Evolutionary conservation across 2,113 vertebrate genomes (phyloP).

Genomic region (Polyodon spathula): DNA sequence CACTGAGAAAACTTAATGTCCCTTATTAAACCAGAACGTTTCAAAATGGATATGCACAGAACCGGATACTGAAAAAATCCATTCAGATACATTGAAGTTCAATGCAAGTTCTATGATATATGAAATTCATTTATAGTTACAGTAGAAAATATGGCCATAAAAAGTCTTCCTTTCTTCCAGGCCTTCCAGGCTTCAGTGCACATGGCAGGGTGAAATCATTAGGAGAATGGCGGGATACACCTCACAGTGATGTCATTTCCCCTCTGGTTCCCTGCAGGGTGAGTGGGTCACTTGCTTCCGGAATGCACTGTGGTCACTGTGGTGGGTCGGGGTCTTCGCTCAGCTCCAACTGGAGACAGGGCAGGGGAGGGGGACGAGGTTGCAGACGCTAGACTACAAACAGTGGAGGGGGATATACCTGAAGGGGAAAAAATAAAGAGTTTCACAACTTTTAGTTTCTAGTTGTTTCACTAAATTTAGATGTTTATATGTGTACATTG

Average conservation of each 20-base stretch:
- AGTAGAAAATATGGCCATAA: constrained; percentile 81
- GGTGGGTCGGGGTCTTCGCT: constrained; percentile 77
- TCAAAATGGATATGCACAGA: constrained; percentile 41
- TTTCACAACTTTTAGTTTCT: no score
- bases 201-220: constrained; percentile 49
- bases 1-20: constrained; percentile 29
- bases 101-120: constrained; percentile 58
- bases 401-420: constrained; percentile 77
- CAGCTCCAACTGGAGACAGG: constrained; percentile 60
- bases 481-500: background rate
- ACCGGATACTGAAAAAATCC: constrained; percentile 49
- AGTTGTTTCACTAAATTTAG: no score
- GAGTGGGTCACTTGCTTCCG: constrained; percentile 80
- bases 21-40: constrained; percentile 28
- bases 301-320: constrained; percentile 79
- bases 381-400: constrained; percentile 75
- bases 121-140: constrained; percentile 57
- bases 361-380: constrained; percentile 65
- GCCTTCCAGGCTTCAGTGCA: constrained; percentile 50
- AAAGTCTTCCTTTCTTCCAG: constrained; percentile 76
- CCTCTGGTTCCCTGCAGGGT: constrained; percentile 57
- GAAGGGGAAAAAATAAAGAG: constrained; percentile 36
- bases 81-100: constrained; percentile 36
- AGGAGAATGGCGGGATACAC: constrained; percentile 27
- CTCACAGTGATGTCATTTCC: constrained; percentile 53